These are phyloP conservation scores for Neuroscelio doddi DNA, from an alignment of 2,888 invertebrate genomes.

Conservation along the genomic window DNA sequence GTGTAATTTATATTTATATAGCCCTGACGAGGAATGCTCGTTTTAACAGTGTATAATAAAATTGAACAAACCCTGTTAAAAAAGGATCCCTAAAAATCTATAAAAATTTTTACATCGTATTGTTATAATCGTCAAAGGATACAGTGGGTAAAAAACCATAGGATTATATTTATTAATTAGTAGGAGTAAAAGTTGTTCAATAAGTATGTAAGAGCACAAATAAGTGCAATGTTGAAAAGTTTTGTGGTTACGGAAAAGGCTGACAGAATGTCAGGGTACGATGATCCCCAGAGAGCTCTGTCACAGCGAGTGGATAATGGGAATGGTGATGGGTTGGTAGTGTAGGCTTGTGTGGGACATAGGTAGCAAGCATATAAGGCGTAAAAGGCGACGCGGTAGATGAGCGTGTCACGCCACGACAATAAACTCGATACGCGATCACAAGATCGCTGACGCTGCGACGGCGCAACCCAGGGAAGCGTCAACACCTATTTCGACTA, in stretches of 20 bases:
- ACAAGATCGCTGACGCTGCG: conserved; percentile 67
- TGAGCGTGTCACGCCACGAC: conserved; percentile 70
- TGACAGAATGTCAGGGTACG: conserved; percentile 31
- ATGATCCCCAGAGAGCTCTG: conserved; percentile 68
- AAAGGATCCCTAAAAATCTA: too few relatives aligned
- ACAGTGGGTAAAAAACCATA: too few relatives aligned
- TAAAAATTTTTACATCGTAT: too few relatives aligned
- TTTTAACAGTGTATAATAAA: too few relatives aligned
- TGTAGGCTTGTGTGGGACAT: conserved; percentile 28
- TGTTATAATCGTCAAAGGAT: too few relatives aligned
- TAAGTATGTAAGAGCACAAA: too few relatives aligned
- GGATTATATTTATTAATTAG: too few relatives aligned
- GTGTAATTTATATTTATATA: too few relatives aligned
- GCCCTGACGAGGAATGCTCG: too few relatives aligned
- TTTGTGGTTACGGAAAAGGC: conserved; percentile 43
- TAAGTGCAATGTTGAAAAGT: conserved; percentile 22
- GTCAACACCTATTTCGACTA: conserved; percentile 68
- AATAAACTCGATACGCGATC: conserved; percentile 69
- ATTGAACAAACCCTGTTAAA: too few relatives aligned
- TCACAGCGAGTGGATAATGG: conserved; percentile 71
- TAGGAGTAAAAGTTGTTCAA: too few relatives aligned
- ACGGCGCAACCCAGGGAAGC: conserved; percentile 70
- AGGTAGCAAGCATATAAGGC: conserved; percentile 47
- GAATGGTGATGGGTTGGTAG: conserved; percentile 64
- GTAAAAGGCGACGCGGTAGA: conserved; percentile 57